phyloP scores from a whole-genome alignment of 2,797 vertebrate genomes.

The Danio jaintianensis region DNA sequence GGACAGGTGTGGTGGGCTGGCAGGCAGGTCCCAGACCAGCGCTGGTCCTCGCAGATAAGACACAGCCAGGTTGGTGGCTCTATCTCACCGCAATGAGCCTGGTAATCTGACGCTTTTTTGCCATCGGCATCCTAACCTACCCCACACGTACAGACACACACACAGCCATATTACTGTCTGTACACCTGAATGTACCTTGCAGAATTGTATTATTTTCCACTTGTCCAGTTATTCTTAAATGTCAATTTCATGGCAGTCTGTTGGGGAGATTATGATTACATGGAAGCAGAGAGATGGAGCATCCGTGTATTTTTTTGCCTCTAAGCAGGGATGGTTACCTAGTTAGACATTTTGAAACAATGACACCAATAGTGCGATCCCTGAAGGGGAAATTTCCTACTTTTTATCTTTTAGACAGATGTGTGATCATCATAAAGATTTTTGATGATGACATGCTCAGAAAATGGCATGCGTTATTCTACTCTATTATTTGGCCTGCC shows the following conservation, averaged over 20 bases:
- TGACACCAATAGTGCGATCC: constrained; percentile 5
- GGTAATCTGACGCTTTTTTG: constrained; percentile 79
- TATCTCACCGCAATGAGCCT: constrained; percentile 75
- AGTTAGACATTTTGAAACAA: constrained; percentile 40
- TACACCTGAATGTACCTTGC: constrained; percentile 77
- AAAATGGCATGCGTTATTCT: neutral
- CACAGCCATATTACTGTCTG: constrained; percentile 72
- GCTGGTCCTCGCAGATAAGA: constrained; percentile 84
- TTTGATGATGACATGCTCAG: neutral
- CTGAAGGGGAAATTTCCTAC: neutral
- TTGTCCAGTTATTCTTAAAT: constrained; percentile 92
- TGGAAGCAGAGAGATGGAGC: constrained; percentile 70
- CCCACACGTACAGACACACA: constrained; percentile 63
- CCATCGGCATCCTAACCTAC: constrained; percentile 76
- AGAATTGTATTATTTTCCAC: constrained; percentile 79
- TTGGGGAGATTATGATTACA: constrained; percentile 86
- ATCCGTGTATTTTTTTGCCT: constrained; percentile 66
- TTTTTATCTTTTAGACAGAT: neutral
- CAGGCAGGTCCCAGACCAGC: constrained; percentile 74
- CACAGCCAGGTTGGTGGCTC: constrained; percentile 78
- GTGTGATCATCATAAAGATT: neutral
- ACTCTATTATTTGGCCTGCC: too few relatives aligned
- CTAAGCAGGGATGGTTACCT: constrained; percentile 64
- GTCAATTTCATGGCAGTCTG: constrained; percentile 92
- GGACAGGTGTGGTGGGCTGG: constrained; percentile 73